Percentiles rank a stretch among this genome's conserved stretches.
Evolutionary conservation across 2,113 vertebrate genomes (phyloP).

Genomic region (Paramisgurnus dabryanus): DNA sequence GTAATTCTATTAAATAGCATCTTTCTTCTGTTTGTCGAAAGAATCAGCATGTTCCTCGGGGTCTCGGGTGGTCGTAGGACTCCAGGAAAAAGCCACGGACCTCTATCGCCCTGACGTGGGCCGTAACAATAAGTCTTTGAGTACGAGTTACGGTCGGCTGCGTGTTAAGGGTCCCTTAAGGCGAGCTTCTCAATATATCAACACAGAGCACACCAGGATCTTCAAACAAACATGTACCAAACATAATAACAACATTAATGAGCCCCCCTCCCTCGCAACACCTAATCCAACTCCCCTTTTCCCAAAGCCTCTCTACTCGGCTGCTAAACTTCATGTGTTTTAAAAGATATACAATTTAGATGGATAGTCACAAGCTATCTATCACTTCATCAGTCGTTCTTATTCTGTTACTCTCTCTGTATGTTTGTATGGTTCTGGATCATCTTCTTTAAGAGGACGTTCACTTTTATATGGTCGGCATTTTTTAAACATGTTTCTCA

Average conservation of each 20-base stretch:
- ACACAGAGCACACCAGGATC: conserved; percentile 41
- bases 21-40: neutral
- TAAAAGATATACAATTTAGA: conserved; percentile 57
- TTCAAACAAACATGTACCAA: conserved; percentile 53
- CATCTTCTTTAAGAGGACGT: conserved; percentile 26
- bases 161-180: conserved; percentile 26
- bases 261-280: conserved; percentile 32
- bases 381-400: conserved; percentile 6
- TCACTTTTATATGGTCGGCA: conserved; percentile 32
- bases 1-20: conserved; percentile 5
- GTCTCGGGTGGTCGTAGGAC: neutral
- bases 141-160: neutral
- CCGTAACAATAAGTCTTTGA: conserved; percentile 48
- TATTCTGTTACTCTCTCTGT: neutral
- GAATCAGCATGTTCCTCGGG: neutral
- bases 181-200: conserved; percentile 42
- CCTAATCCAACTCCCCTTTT: conserved; percentile 31
- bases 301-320: conserved; percentile 26
- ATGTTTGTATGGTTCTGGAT: conserved; percentile 21
- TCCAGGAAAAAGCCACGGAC: conserved; percentile 22
- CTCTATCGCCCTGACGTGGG: conserved; percentile 33
- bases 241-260: conserved; percentile 55
- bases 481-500: conserved; percentile 22
- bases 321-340: conserved; percentile 50
- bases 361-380: conserved; percentile 1